Evolutionary conservation across 1,140 invertebrate species (phyloP).

Genomic region (Rhyacophila brunnea): DNA sequence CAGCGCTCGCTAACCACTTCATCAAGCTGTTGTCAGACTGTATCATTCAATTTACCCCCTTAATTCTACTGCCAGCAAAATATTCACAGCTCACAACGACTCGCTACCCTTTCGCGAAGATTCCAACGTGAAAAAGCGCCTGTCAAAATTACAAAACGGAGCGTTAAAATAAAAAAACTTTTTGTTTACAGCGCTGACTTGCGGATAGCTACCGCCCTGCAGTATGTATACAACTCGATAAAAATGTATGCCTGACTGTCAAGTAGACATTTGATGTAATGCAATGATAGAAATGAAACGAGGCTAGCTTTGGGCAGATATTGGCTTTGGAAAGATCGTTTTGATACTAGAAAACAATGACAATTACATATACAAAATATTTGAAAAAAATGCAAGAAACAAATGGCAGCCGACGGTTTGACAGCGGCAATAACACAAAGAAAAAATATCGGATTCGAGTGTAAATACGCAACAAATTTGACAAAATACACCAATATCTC

Average conservation of each 20-base stretch:
- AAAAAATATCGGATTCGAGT: slow-evolving; percentile 20
- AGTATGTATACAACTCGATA: slow-evolving; percentile 6
- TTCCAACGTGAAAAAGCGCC: neutral
- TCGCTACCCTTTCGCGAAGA: neutral
- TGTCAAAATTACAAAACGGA: slow-evolving; percentile 14
- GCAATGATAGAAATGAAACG: neutral
- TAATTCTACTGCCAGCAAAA: slow-evolving; percentile 7
- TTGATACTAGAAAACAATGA: slow-evolving; percentile 6
- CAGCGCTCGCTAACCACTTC: slow-evolving; percentile 54
- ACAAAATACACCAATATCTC: slow-evolving; percentile 7
- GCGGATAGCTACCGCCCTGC: slow-evolving; percentile 21
- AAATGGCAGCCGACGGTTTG: slow-evolving; percentile 30
- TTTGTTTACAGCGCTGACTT: slow-evolving; percentile 28
- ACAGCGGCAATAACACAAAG: slow-evolving; percentile 31
- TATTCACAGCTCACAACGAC: neutral
- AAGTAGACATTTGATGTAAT: neutral
- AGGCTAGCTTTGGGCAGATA: slow-evolving; percentile 3
- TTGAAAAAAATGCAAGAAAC: slow-evolving; percentile 19
- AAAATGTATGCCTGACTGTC: slow-evolving; percentile 4
- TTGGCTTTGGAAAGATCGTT: neutral
- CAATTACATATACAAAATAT: neutral
- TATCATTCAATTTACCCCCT: slow-evolving; percentile 49
- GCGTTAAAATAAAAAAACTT: slow-evolving; percentile 18
- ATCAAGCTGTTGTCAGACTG: slow-evolving; percentile 53
- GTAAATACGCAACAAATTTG: slow-evolving; percentile 13